Conservation (phyloP, 92 coral and sea anemone genomes). For the Zoanthus gigantus region DNA sequence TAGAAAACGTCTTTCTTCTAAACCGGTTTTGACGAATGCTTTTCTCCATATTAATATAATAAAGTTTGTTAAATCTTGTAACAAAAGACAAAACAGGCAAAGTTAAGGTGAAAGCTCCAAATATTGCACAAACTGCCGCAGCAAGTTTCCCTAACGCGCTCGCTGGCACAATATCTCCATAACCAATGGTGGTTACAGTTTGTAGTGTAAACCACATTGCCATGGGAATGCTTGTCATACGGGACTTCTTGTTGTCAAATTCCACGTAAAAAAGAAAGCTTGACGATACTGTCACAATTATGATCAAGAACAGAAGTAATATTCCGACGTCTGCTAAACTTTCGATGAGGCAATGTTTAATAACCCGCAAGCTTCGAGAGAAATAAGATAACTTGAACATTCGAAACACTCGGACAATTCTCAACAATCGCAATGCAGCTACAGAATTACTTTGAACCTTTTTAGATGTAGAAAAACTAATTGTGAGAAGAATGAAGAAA, state of each 20-base stretch:
- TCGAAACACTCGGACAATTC: slow-evolving; percentile 61
- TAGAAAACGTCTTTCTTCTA: background rate
- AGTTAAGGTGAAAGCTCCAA: slow-evolving; percentile 63
- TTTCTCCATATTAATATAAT: slow-evolving; percentile 50
- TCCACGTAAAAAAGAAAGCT: slow-evolving; percentile 60
- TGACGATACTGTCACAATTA: slow-evolving; percentile 55
- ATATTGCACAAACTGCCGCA: slow-evolving; percentile 54
- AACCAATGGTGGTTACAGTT: slow-evolving; percentile 63
- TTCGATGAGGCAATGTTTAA: slow-evolving; percentile 53
- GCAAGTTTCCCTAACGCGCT: slow-evolving; percentile 52
- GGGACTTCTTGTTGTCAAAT: slow-evolving; percentile 33
- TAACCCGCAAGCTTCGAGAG: slow-evolving; percentile 54
- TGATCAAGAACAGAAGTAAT: slow-evolving; percentile 52
- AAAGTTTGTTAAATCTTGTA: slow-evolving; percentile 57
- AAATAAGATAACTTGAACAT: slow-evolving; percentile 61
- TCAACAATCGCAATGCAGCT: slow-evolving; percentile 48
- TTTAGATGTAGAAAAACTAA: background rate
- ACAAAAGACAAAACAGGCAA: slow-evolving; percentile 60
- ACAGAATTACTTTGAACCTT: background rate
- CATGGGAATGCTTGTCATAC: slow-evolving; percentile 54
- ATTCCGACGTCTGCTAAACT: slow-evolving; percentile 57
- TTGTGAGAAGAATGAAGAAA: slow-evolving; percentile 5
- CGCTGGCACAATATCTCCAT: slow-evolving; percentile 61
- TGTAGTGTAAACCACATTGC: slow-evolving; percentile 62
- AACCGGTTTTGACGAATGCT: slow-evolving; percentile 7